A percentile compares a stretch with the other conserved stretches of the same genome.
Evolutionary conservation across 2,888 invertebrate species (phyloP).

Genomic region (Polydrusus cervinus): DNA sequence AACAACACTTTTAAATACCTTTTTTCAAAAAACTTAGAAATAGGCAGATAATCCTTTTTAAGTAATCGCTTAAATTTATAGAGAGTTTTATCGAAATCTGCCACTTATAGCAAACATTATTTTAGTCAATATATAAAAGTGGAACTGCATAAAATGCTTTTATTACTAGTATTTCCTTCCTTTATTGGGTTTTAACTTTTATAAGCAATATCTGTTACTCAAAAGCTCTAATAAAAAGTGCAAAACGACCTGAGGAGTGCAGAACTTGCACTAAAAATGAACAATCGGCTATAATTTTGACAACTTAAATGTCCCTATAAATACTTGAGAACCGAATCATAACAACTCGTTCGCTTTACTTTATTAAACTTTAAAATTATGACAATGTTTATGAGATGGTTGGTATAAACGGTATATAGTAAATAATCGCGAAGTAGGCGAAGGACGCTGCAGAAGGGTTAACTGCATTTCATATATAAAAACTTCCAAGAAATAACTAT

Average conservation of each 20-base stretch:
- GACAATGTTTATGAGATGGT: constrained; percentile 28
- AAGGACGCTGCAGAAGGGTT: constrained; percentile 28
- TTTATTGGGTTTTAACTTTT: constrained; percentile 42
- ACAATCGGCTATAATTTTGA: constrained; percentile 44
- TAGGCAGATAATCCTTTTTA: too few relatives aligned
- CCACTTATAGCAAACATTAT: background rate
- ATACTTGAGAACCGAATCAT: constrained; percentile 28
- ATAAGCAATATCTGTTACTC: constrained; percentile 49
- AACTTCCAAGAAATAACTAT: too few relatives aligned
- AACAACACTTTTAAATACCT: too few relatives aligned
- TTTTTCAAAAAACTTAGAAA: too few relatives aligned
- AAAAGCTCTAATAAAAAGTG: constrained; percentile 36
- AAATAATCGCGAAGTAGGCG: constrained; percentile 36
- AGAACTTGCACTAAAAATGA: constrained; percentile 42
- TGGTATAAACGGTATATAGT: constrained; percentile 17
- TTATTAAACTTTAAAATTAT: constrained; percentile 46
- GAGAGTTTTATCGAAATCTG: background rate
- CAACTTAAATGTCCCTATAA: constrained; percentile 39
- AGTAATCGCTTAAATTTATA: too few relatives aligned
- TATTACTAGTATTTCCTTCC: constrained; percentile 18
- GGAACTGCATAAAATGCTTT: constrained; percentile 4
- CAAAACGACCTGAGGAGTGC: constrained; percentile 43
- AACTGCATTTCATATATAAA: constrained; percentile 1
- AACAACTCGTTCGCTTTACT: constrained; percentile 27
- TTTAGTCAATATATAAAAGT: background rate